phyloP scores from a whole-genome alignment of 2,888 invertebrate genomes.

The Sussaba pulchella region DNA sequence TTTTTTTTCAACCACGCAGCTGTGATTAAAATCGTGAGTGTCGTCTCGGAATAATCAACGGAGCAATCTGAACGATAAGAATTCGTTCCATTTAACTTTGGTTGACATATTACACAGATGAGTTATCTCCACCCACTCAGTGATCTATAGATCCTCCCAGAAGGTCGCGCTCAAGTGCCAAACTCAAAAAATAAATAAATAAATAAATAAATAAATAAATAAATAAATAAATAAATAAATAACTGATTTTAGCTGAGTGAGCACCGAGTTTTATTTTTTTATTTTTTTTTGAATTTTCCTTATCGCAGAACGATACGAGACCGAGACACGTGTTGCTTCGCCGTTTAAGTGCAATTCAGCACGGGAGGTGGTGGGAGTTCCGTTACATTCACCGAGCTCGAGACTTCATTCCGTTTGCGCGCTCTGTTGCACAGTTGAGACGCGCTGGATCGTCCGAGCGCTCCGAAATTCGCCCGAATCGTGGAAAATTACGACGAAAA shows the following conservation, averaged over 20 bases:
- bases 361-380: background rate
- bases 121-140: background rate
- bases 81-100: background rate
- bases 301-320: background rate
- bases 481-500: constrained; percentile 1
- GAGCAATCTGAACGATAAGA: background rate
- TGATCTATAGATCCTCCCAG: background rate
- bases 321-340: constrained; percentile 6
- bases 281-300: background rate
- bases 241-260: too few species aligned
- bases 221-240: too few species aligned
- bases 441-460: background rate
- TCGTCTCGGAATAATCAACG: background rate
- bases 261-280: too few species aligned
- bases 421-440: constrained; percentile 1
- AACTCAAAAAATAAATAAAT: background rate
- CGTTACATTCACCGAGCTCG: background rate
- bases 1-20: background rate
- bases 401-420: background rate
- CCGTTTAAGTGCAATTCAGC: background rate
- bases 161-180: too few species aligned
- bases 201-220: too few species aligned
- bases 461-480: background rate
- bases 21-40: too few species aligned
- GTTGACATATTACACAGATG: background rate